Percentiles rank a stretch among this genome's conserved stretches.
Conservation (phyloP, 37 sponge, comb jelly and placozoan genomes). For the Dysidea cf. avara region DNA sequence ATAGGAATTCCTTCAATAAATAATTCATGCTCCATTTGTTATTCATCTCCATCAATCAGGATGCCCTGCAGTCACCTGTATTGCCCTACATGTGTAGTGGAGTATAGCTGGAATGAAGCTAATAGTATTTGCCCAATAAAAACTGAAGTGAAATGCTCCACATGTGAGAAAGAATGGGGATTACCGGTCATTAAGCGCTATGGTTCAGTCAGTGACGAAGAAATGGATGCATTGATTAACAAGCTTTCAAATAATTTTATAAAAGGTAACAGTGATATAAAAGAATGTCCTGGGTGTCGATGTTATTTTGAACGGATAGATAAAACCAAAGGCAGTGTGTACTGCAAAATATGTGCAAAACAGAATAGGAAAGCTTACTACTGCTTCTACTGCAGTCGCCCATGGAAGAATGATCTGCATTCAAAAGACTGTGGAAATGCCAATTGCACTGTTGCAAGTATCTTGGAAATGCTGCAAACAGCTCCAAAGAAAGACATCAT, state of each 20-base stretch:
- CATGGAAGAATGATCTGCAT: constrained; percentile 35
- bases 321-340: constrained; percentile 5
- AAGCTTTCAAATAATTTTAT: constrained; percentile 33
- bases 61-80: constrained; percentile 17
- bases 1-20: not conserved
- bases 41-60: not conserved
- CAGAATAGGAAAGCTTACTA: constrained; percentile 11
- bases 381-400: constrained; percentile 39
- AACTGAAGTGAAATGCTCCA: constrained; percentile 14
- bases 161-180: constrained; percentile 35
- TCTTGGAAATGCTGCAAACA: constrained; percentile 8
- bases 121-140: constrained; percentile 18
- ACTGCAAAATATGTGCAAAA: constrained; percentile 34
- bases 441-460: constrained; percentile 26
- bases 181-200: constrained; percentile 20
- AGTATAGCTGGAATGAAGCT: constrained; percentile 15
- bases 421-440: constrained; percentile 46
- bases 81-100: constrained; percentile 26
- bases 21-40: constrained; percentile 31
- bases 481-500: constrained; percentile 29
- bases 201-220: constrained; percentile 13
- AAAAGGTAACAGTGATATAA: constrained; percentile 17
- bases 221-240: constrained; percentile 15
- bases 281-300: constrained; percentile 48
- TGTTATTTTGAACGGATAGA: constrained; percentile 36